phyloP scores from a whole-genome alignment of 2,113 vertebrate genomes.

The Ailurus styani region DNA sequence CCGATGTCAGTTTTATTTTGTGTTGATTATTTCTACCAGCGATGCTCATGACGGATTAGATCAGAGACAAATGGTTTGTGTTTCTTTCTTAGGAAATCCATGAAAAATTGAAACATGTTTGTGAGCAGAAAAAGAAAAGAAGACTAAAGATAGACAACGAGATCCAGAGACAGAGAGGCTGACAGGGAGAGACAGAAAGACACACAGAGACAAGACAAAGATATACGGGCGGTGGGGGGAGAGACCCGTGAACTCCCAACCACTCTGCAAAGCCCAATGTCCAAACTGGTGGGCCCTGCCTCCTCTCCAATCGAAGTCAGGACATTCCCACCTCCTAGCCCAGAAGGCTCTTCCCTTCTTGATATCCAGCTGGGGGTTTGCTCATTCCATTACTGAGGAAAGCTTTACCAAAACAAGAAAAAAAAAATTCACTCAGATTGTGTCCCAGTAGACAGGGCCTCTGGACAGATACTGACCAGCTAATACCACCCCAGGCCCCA shows the following conservation, averaged over 20 bases:
- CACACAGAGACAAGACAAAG: no score
- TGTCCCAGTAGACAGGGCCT: background rate
- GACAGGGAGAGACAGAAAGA: background rate
- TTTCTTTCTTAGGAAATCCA: background rate
- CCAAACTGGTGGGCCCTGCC: background rate
- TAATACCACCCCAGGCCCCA: background rate
- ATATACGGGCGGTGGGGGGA: no score
- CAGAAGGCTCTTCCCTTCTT: background rate
- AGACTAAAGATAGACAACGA: background rate
- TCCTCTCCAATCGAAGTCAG: background rate
- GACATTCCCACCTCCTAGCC: background rate
- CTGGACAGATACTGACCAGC: background rate
- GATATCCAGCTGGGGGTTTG: background rate
- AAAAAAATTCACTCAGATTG: background rate
- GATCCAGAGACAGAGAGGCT: background rate
- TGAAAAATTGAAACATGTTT: background rate
- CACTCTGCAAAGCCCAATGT: background rate
- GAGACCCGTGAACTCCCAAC: background rate
- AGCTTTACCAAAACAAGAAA: background rate
- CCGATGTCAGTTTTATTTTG: slow-evolving; percentile 12
- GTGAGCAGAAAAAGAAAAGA: slow-evolving; percentile 4
- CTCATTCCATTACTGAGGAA: background rate
- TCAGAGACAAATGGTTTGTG: background rate
- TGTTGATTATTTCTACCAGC: background rate
- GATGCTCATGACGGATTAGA: background rate